Evolutionary conservation across 2,113 vertebrate genomes (phyloP).

Genomic region (Buteo buteo): DNA sequence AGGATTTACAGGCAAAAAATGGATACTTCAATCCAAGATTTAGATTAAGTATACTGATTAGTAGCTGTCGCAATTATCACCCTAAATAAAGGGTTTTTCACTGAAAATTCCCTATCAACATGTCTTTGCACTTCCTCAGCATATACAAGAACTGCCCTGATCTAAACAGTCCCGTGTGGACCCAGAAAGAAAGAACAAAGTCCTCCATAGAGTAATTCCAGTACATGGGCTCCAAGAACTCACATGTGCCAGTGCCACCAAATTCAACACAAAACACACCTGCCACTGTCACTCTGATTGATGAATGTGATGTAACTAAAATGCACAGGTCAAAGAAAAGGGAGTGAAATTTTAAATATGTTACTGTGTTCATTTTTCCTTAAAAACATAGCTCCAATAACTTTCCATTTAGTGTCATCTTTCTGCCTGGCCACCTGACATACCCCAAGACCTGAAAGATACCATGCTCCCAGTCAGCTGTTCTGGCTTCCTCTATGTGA

Average conservation of each 20-base stretch:
- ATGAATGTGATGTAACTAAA: neutral
- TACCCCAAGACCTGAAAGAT: neutral
- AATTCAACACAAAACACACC: neutral
- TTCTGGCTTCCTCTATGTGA: neutral
- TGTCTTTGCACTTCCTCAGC: neutral
- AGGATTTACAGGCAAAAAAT: neutral
- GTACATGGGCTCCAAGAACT: neutral
- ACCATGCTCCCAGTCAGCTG: neutral
- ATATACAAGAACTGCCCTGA: neutral
- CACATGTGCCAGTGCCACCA: fast-evolving
- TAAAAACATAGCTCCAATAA: neutral
- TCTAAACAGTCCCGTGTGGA: neutral
- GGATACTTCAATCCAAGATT: neutral
- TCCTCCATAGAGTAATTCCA: neutral
- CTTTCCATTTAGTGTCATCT: neutral
- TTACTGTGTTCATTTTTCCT: neutral
- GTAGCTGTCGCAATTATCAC: neutral
- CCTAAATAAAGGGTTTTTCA: neutral
- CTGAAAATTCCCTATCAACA: neutral
- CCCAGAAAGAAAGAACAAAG: neutral
- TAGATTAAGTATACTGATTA: neutral
- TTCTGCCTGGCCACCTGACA: neutral
- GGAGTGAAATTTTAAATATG: neutral
- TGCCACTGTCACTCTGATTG: fast-evolving
- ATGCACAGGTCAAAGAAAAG: neutral